These are phyloP conservation scores for Takifugu rubripes DNA, from an alignment of 2,797 vertebrate genomes.

Conservation along the genomic window DNA sequence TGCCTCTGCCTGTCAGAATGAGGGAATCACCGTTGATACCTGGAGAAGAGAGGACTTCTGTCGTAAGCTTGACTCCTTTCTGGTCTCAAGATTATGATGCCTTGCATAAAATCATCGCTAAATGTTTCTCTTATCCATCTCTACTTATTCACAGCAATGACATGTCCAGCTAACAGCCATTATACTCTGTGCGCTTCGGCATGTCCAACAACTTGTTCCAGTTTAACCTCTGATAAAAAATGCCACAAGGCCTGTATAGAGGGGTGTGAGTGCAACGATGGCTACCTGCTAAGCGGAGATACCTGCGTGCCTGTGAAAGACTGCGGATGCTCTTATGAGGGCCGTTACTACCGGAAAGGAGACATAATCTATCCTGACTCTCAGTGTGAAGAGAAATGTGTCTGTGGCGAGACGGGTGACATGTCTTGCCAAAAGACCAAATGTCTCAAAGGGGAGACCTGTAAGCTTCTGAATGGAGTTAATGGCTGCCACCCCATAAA, in stretches of 20 bases:
- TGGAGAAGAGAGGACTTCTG: conserved; percentile 81
- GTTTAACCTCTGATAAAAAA: conserved; percentile 34
- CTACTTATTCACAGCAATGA: conserved; percentile 55
- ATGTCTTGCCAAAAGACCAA: conserved; percentile 54
- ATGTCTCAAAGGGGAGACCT: conserved; percentile 63
- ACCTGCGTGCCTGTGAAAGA: conserved; percentile 70
- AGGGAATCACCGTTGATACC: conserved; percentile 42
- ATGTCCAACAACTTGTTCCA: conserved; percentile 74
- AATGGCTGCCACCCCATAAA: conserved; percentile 63
- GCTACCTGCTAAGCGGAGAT: conserved; percentile 71
- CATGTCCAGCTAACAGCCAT: conserved; percentile 78
- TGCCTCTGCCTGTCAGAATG: conserved; percentile 72
- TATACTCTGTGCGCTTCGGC: conserved; percentile 66
- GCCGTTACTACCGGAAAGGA: conserved; percentile 62
- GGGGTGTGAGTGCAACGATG: conserved; percentile 79
- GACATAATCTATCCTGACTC: conserved; percentile 56
- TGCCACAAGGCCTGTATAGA: conserved; percentile 67
- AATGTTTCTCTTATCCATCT: neutral
- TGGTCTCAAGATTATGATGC: neutral
- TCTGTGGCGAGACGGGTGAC: conserved; percentile 59
- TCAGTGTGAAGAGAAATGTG: conserved; percentile 57
- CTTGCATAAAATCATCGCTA: neutral
- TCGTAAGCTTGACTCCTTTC: conserved; percentile 69
- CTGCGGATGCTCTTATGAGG: conserved; percentile 78
- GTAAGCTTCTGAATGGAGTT: conserved; percentile 62